These are phyloP conservation scores for Diadegma fenestrale DNA, from an alignment of 2,888 invertebrate species.

Conservation along the genomic window DNA sequence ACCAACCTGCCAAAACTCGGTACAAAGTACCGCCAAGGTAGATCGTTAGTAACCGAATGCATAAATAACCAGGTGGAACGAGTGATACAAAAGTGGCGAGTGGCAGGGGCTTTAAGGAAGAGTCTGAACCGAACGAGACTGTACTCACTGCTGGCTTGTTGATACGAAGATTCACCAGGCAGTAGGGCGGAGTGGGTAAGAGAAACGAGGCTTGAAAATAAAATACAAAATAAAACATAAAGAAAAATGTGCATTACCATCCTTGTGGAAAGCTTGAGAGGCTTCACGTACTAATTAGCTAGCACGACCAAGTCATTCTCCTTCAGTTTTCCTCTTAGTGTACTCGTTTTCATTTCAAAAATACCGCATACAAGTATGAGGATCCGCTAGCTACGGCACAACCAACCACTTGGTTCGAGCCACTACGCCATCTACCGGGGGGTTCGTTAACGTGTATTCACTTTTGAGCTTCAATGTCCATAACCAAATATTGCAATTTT, in stretches of 20 bases:
- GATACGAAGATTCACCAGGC: slow-evolving; percentile 36
- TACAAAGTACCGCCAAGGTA: not conserved
- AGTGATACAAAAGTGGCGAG: slow-evolving; percentile 52
- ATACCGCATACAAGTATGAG: slow-evolving; percentile 37
- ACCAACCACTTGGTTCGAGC: slow-evolving; percentile 23
- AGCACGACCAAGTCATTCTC: slow-evolving; percentile 43
- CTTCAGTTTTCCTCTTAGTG: slow-evolving; percentile 48
- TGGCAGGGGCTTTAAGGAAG: not conserved
- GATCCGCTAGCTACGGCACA: slow-evolving; percentile 37
- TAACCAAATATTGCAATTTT: slow-evolving; percentile 1
- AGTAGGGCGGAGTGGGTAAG: slow-evolving; percentile 25
- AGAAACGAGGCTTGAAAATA: slow-evolving; percentile 19
- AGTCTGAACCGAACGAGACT: slow-evolving; percentile 4
- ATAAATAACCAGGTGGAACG: slow-evolving; percentile 53
- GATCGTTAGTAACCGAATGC: slow-evolving; percentile 37
- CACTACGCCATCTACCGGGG: not conserved
- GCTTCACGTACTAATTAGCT: slow-evolving; percentile 60
- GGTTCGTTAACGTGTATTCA: slow-evolving; percentile 43
- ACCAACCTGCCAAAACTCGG: not conserved
- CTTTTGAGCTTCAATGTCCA: slow-evolving; percentile 11
- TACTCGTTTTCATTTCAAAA: slow-evolving; percentile 43
- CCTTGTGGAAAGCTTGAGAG: slow-evolving; percentile 51
- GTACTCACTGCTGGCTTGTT: not conserved
- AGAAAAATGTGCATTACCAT: slow-evolving; percentile 37
- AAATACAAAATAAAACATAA: slow-evolving; percentile 3